Conservation (phyloP, 1,140 invertebrate genomes). For the Amphibalanus amphitrite region DNA sequence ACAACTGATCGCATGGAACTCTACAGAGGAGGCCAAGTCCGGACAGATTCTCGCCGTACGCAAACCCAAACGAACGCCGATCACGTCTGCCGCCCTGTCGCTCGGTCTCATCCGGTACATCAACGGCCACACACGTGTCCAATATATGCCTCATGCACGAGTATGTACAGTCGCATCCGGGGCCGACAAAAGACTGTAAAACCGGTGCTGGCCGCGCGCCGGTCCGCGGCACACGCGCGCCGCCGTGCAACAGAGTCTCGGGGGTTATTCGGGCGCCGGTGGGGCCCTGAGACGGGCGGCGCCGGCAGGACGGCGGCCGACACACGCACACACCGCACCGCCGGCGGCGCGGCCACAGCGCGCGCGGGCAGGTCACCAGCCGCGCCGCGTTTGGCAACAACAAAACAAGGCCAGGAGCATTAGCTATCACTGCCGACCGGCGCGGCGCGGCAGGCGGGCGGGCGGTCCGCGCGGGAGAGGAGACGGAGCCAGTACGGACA, state of each 20-base stretch:
- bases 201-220: not conserved
- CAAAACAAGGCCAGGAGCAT: not conserved
- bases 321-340: not conserved
- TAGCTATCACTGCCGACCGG: not conserved
- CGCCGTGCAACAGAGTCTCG: too few relatives aligned
- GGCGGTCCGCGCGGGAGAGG: not conserved
- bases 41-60: not conserved
- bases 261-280: too few relatives aligned
- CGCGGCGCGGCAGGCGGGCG: too few relatives aligned
- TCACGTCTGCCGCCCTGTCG: too few relatives aligned
- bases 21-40: not conserved
- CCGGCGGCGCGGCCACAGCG: too few relatives aligned
- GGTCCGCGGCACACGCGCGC: too few relatives aligned
- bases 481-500: too few relatives aligned
- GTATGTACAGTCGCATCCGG: not conserved
- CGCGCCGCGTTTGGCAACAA: not conserved
- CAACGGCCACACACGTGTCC: not conserved
- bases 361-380: too few relatives aligned
- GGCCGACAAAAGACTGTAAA: not conserved
- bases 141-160: not conserved
- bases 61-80: not conserved
- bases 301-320: too few relatives aligned
- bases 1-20: conserved; percentile 1
- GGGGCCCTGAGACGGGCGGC: not conserved
- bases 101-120: not conserved